A percentile compares a stretch with the other conserved stretches of the same genome.
These are phyloP conservation scores for Lepus timidus DNA, from an alignment of 2,113 vertebrate species.

Conservation along the genomic window DNA sequence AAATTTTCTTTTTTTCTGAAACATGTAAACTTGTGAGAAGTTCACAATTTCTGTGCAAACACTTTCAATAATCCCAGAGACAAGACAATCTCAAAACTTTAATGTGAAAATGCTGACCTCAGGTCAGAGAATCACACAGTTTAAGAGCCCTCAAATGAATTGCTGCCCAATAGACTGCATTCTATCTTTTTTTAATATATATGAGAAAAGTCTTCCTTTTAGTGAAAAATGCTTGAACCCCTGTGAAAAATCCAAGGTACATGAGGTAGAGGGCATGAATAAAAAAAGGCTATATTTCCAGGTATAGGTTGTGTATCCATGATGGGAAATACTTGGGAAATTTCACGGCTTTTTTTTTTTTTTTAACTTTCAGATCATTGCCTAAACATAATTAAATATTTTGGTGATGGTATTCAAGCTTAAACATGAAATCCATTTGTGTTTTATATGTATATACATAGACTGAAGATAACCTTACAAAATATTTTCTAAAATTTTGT, in stretches of 20 bases:
- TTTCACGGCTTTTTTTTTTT: not conserved
- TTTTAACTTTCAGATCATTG: not conserved
- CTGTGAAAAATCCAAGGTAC: not conserved
- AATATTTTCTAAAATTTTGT: not conserved
- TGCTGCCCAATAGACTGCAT: not conserved
- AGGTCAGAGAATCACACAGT: not conserved
- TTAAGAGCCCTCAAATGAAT: not conserved
- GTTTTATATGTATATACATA: not conserved
- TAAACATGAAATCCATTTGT: not conserved
- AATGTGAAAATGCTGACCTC: not conserved
- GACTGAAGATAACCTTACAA: not conserved
- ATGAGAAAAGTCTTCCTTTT: not conserved
- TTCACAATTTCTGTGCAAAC: not conserved
- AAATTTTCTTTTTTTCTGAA: slow-evolving; percentile 4
- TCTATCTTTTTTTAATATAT: not conserved
- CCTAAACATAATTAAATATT: not conserved
- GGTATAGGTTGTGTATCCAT: not conserved
- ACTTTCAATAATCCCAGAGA: not conserved
- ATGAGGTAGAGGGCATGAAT: not conserved
- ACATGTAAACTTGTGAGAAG: not conserved
- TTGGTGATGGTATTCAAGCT: not conserved
- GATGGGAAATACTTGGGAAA: not conserved
- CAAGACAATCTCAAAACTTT: not conserved
- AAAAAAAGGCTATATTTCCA: not conserved
- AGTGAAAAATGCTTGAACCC: not conserved